phyloP scores from a whole-genome alignment of 1,140 invertebrate species.

The Trachelipus rathkii region DNA sequence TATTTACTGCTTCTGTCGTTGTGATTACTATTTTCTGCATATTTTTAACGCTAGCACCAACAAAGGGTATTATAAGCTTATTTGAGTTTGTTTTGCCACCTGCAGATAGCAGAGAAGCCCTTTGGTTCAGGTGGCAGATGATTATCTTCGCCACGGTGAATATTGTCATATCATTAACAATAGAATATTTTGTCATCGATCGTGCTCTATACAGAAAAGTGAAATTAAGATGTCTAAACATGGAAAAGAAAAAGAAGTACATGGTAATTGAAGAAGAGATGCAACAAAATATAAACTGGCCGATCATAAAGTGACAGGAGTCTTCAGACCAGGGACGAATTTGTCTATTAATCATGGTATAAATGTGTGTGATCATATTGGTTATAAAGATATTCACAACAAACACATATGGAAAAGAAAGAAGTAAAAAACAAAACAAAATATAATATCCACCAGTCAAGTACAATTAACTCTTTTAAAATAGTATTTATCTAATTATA shows the following conservation, averaged over 20 bases:
- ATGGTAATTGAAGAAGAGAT: constrained; percentile 59
- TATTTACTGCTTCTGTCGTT: constrained; percentile 59
- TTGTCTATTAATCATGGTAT: no score
- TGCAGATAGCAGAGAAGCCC: constrained; percentile 49
- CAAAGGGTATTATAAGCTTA: constrained; percentile 58
- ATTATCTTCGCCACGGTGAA: constrained; percentile 59
- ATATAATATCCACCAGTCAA: no score
- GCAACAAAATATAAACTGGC: constrained; percentile 59
- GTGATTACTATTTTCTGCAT: constrained; percentile 60
- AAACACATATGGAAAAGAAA: no score
- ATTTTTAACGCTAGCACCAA: constrained; percentile 67
- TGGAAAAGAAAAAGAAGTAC: constrained; percentile 60
- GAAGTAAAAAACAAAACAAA: no score
- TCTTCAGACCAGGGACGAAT: no score
- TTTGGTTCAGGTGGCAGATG: constrained; percentile 59
- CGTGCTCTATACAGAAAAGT: constrained; percentile 58
- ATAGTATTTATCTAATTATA: no score
- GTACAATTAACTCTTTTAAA: no score
- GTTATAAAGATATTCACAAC: no score
- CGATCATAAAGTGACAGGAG: no score
- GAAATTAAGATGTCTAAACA: constrained; percentile 56
- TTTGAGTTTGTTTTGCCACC: constrained; percentile 67
- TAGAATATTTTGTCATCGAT: constrained; percentile 62
- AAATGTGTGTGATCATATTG: no score
- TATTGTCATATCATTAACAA: constrained; percentile 57